These are phyloP conservation scores for Trachymyrmex cornetzi DNA, from an alignment of 1,140 invertebrate genomes.

Conservation along the genomic window DNA sequence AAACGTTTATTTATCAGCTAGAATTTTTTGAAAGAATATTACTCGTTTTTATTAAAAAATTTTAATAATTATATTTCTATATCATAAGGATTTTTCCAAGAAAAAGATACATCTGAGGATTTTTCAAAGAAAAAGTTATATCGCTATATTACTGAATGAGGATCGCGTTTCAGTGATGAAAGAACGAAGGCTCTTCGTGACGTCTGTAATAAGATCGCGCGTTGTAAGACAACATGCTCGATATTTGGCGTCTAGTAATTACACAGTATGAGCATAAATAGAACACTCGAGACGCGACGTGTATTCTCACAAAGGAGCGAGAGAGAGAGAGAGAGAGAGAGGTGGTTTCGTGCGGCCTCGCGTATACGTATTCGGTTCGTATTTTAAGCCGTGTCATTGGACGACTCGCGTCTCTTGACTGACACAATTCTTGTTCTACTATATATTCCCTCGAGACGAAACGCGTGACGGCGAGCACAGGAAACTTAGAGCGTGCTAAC, in stretches of 20 bases:
- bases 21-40: neutral
- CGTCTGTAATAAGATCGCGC: neutral
- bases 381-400: conserved; percentile 77
- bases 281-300: conserved; percentile 31
- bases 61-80: neutral
- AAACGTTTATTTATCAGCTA: neutral
- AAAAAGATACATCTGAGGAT: neutral
- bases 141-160: neutral
- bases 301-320: conserved; percentile 16
- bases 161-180: conserved; percentile 4
- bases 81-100: neutral
- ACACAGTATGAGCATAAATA: conserved; percentile 39
- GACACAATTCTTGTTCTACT: conserved; percentile 76
- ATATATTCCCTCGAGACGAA: conserved; percentile 48
- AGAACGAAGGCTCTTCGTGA: neutral
- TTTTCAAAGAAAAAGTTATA: neutral
- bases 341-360: conserved; percentile 31
- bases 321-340: conserved; percentile 3
- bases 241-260: conserved; percentile 51
- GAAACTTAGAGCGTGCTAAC: conserved; percentile 47
- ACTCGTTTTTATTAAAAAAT: neutral
- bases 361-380: conserved; percentile 71
- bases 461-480: conserved; percentile 42
- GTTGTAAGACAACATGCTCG: conserved; percentile 17
- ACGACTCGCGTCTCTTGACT: conserved; percentile 69